Base-by-base conservation (phyloP, 1,140 invertebrate genomes). In the Cardiocondyla obscurior region DNA sequence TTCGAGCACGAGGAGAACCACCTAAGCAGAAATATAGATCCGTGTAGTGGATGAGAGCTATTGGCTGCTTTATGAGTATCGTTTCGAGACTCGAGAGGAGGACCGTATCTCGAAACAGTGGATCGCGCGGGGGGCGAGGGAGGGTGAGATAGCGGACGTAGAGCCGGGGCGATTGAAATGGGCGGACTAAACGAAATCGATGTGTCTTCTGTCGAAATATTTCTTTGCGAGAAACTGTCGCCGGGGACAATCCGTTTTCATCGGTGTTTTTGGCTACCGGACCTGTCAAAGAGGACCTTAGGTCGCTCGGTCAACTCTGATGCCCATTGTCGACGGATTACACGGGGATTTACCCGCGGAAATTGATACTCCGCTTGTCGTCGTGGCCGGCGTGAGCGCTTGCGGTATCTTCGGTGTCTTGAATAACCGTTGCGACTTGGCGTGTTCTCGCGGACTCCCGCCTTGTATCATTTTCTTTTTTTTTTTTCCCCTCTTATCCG, bases 341-440 rank as follows among this genome's bases (percentile, higher is more conserved):
- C 88, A 90, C 89, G 85, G 83, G 85, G 89, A 90, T 91, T 91
- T 91, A 85, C 84, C 57, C 79, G 64, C 39, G 82, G 89, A 90
- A 91, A 91, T 91, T 91, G 90, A 91, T 91, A 91, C 87, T 86
- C 82, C 67, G 84, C 86, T 89, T 88, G 88, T 89, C 82, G 81
- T 53, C 39, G 77, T 70, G 69, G 85, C 88, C 82, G 81, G 57
- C 28, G 73, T 74, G 79, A 82, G 70, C 65, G 57, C 46, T 85
- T 44, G 44, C 39, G 25, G 28, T 57, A 76, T 73, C 42, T 53
- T 85, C 25, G 73, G 49, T n/a, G n/a, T 25, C 77, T 82, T 69
- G 85, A 82, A 74, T 69, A 81, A 85, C 51, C 53, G 33, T 33
- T 25, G 14, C 55, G 49, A 58, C 36, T 49, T n/a, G n/a, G 30